Percentiles rank a stretch among this genome's conserved stretches.
phyloP scores from a whole-genome alignment of 2,113 vertebrate species.

The Herpailurus yagouaroundi region DNA sequence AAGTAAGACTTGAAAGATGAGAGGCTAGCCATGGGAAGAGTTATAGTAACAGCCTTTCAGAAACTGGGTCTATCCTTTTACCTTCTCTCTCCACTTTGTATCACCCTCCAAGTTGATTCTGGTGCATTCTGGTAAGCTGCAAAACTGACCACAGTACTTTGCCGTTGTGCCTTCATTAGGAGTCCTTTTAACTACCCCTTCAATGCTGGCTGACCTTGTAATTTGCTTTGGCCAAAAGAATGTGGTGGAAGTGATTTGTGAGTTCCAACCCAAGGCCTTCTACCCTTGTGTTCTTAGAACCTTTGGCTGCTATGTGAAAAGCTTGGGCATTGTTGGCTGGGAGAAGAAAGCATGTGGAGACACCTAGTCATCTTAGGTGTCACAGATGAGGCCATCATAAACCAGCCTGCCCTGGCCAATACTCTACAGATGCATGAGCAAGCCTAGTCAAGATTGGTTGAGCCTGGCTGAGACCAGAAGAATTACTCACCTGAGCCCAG shows the following conservation, averaged over 20 bases:
- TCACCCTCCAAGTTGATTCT: neutral
- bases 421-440: neutral
- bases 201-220: neutral
- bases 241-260: slow-evolving; percentile 19
- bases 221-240: neutral
- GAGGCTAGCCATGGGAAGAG: neutral
- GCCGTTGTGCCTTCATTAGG: neutral
- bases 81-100: neutral
- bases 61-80: neutral
- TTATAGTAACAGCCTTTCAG: neutral
- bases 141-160: neutral
- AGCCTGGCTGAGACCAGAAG: neutral
- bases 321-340: neutral
- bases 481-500: neutral
- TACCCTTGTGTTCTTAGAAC: neutral
- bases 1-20: slow-evolving; percentile 23
- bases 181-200: neutral
- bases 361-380: neutral
- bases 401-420: neutral
- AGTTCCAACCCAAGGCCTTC: neutral
- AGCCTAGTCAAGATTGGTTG: neutral
- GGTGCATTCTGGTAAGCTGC: neutral
- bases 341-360: neutral
- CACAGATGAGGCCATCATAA: neutral
- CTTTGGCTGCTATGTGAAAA: neutral